Base-by-base conservation (phyloP, 2,797 vertebrate genomes). In the Lepidocolaptes lacrymiger region DNA sequence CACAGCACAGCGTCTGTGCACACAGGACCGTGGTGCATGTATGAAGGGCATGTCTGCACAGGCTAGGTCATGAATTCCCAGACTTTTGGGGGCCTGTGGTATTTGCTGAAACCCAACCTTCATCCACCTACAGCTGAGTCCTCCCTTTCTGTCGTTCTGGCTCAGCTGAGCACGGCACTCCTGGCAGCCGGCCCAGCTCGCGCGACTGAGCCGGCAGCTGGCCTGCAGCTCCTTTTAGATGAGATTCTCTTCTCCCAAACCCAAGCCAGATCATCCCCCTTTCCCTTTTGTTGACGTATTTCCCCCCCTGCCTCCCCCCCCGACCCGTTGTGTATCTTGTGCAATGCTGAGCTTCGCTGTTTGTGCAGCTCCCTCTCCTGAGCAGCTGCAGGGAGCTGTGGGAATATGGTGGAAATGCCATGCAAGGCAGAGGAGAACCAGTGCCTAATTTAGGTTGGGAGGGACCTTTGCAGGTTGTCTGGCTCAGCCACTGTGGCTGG, bases 101-200 rank as follows among this genome's bases (percentile, higher is more conserved):
- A 95, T 96, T 96, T 96, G 95, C 82, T 96, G 96, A 97, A 97
- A 94, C 93, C 79, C 89, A 97, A 88, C 91, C 95, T 96, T 91
- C 94, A 72, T 92, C 95, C 93, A 96, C 94, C 94, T 96, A 89
- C 95, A 93, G 91, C 95, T 37, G 75, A 88, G 91, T 83, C 67
- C 77, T 97, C 79, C 80, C 90, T 90, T 91, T 66, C 86, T 88
- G 73, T 93, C 44, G 4, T 93, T 93, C 79, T 0, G 11, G 88
- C 90, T 91, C 90, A 96, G 93, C 93, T 87, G 91, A 95, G 93
- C 48, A 0, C 7, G 1, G 92, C 1, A 0, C 77, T 94, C n/a
- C 76, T 96, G 95, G 94, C 95, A 97, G 76, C 82, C 14, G 12
- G 95, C 95, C 93, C 89, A 28, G 92, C 37, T 48, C 32, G 39